Evolutionary conservation across 2,888 invertebrate genomes (phyloP).

Genomic region (Arenicola marina): DNA sequence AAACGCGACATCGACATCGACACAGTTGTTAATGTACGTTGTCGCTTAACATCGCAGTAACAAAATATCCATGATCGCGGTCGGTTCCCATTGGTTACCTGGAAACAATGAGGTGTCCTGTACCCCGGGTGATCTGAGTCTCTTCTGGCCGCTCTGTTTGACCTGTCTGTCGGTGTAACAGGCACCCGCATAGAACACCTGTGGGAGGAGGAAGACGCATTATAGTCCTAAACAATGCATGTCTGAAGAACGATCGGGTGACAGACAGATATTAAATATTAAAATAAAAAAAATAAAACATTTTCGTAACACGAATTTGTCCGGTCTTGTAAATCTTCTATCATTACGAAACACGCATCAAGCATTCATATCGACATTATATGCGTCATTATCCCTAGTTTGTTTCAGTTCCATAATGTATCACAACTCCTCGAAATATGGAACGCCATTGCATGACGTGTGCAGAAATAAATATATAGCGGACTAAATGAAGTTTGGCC

Average conservation of each 20-base stretch:
- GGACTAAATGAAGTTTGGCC: no score
- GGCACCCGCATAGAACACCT: conserved; percentile 63
- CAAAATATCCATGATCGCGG: no score
- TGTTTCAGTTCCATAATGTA: not conserved
- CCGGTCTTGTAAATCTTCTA: not conserved
- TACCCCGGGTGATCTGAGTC: conserved; percentile 58
- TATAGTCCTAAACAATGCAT: no score
- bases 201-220: conserved; percentile 11
- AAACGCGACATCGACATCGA: no score
- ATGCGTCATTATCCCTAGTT: not conserved
- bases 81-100: conserved; percentile 34
- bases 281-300: not conserved
- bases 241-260: no score
- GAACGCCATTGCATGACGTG: no score
- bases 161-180: conserved; percentile 62
- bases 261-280: not conserved
- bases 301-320: not conserved
- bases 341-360: no score
- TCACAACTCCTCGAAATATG: not conserved
- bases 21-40: no score
- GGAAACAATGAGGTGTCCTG: conserved; percentile 43
- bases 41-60: no score
- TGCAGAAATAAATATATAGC: no score
- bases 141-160: conserved; percentile 56
- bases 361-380: no score